Evolutionary conservation across 2,113 vertebrate genomes (phyloP).

Genomic region (Procavia capensis): DNA sequence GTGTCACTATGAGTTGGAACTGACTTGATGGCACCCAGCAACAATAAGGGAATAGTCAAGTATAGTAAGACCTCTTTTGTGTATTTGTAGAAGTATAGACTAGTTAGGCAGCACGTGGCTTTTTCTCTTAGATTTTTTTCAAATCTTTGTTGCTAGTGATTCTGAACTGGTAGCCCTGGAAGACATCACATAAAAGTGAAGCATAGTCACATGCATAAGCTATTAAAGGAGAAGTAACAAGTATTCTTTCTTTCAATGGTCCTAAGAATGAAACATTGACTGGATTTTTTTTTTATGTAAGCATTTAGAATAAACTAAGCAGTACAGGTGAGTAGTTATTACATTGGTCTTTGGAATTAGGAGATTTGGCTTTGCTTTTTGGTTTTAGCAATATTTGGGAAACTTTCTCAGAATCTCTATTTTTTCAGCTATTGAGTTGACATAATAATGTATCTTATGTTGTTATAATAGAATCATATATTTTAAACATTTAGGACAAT

Average conservation of each 20-base stretch:
- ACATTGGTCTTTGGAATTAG: not conserved
- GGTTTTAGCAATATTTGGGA: not conserved
- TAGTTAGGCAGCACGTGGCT: not conserved
- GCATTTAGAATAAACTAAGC: not conserved
- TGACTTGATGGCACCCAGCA: no score
- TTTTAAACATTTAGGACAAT: not conserved
- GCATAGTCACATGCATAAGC: not conserved
- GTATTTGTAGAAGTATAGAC: slow-evolving; percentile 16
- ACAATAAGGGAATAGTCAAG: slow-evolving; percentile 64
- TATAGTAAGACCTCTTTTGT: slow-evolving; percentile 57
- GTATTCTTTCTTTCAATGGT: not conserved
- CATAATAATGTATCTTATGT: not conserved
- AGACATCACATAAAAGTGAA: slow-evolving; percentile 27
- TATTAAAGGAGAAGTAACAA: slow-evolving; percentile 48
- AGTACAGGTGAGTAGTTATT: not conserved
- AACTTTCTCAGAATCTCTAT: not conserved
- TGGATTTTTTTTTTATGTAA: not conserved
- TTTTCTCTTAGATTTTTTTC: not conserved
- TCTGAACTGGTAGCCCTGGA: slow-evolving; percentile 27
- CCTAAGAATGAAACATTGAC: not conserved
- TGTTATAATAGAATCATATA: not conserved
- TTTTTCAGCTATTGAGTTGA: not conserved
- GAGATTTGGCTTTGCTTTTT: not conserved
- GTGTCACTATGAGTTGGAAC: no score
- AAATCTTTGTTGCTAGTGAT: not conserved